Evolutionary conservation across 2,113 vertebrate genomes (phyloP), one percentile per base, ranked within the genome.

Genomic region (Procavia capensis): DNA sequence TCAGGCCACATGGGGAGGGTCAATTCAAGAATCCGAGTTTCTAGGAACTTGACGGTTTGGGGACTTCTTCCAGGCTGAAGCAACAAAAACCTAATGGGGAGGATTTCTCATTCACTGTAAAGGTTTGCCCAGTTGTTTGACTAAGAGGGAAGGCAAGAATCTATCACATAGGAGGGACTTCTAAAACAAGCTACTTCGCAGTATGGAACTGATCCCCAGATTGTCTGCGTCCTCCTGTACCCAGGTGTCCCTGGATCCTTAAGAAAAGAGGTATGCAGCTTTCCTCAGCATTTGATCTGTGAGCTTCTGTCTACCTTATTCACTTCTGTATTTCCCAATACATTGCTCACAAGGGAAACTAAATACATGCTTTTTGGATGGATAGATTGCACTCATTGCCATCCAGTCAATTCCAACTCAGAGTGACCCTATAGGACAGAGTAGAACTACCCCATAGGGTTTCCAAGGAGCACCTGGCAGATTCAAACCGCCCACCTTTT

Each of bases 251-350:
- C 87, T 90, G 41, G 36, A 41, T 91, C 68, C 34, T 78, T 70
- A 76, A 31, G 24, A 70, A 78, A 87, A 94, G 76, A 81, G 31
- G 43, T 59, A 63, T 43, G 20, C 31, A 80, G 25, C 72, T 88
- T 72, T 64, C 83, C 74, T 92, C 87, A 85, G 43, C 78, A 88
- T 39, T 39, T 78, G 82, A 82, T 22, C 39, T 72, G 22, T 74
- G 88, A 94, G 85, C 57, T 70, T 96, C 70, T 94, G 6, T n/a
- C 31, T 88, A 45, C 90, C 50, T 90, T 68, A 91, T 93, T 96
- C 61, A 64, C n/a, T 85, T 91, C 70, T 92, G 9, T 72, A 90
- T 64, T 24, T 17, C 41, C 43, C 43, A 87, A 13, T 16, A 11
- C 11, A n/a, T 88, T 47, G 24, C 50, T 95, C 70, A 86, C 59